Evolutionary conservation across 2,888 invertebrate genomes (phyloP), one percentile per base, ranked within the genome.

Genomic region (Caenorhabditis zanzibari): DNA sequence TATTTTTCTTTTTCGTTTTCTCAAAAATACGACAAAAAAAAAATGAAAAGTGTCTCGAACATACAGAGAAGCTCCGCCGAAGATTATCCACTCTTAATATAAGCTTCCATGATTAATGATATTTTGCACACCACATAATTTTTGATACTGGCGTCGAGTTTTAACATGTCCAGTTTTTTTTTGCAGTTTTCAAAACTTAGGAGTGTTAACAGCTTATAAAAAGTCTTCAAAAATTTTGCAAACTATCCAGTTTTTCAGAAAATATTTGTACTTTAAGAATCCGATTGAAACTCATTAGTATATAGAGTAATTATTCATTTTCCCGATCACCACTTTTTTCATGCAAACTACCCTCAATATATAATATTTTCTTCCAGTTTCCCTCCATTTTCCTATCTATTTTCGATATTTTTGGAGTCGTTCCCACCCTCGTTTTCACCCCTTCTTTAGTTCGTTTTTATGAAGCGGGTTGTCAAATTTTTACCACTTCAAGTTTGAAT

Each of bases 401-500:
- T 26, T 41, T 44, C 24, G 54, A n/a, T 32, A 47, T 73, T 61
- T 61, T 66, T 22, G 58, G 47, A 28, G 63, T 75, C 66, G 75
- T 66, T 66, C 75, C 66, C 68, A 28, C 68, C 41, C 52, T 59
- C 59, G 19, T 68, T 49, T 61, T 68, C 47, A 32, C 54, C 61
- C n/a, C 73, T 52, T 72, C 49, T 49, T 63, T 24, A 59, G 19
- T 52, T 76, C 54, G 68, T 41, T 68, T 52, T 35, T 22, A 54
- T 54, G 54, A 68, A 38, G 14, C 54, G 38, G 54, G 69, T 61
- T 77, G 77, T 77, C 77, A 69, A 77, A 71, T 69, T 49, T 54
- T 63, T 71, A 41, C 77, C 77, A 71, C 77, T 77, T 77, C 77
- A 69, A 61, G 63, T 71, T 76, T 77, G 56, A 69, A 77, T 69